Conservation (phyloP, 2,113 vertebrate genomes). For the Urocolius indicus region DNA sequence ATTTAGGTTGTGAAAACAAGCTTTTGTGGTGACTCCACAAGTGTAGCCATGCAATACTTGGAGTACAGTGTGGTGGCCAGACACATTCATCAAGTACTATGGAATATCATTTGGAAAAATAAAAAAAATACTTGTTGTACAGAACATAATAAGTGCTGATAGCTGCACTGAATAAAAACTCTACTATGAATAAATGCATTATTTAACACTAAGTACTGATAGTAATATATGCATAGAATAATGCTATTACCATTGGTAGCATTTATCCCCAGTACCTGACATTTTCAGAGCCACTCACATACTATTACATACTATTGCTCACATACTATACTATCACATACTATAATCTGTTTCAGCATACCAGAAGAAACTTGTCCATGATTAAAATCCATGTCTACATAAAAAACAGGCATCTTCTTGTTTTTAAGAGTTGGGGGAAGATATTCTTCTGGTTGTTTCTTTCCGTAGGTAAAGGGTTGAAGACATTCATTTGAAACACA, state of each 20-base stretch:
- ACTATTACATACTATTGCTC: too few relatives aligned
- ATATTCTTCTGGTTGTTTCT: background rate
- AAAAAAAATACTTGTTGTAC: background rate
- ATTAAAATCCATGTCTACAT: background rate
- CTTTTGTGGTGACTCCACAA: background rate
- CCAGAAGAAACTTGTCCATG: background rate
- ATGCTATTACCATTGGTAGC: background rate
- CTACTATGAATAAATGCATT: background rate
- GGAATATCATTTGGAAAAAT: background rate
- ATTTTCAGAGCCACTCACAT: background rate
- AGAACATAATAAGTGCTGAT: background rate
- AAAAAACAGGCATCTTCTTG: background rate
- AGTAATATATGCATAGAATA: background rate
- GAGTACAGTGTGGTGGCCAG: background rate
- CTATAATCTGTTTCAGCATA: background rate
- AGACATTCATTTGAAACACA: background rate
- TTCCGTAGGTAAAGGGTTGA: background rate
- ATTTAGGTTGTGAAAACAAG: background rate
- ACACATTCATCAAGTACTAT: background rate
- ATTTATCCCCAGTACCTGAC: background rate
- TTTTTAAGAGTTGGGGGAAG: background rate
- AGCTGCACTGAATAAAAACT: background rate
- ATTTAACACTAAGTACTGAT: background rate
- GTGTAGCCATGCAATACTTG: background rate
- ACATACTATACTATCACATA: background rate